phyloP scores from a whole-genome alignment of 2,888 invertebrate genomes.

The Acronicta alni region DNA sequence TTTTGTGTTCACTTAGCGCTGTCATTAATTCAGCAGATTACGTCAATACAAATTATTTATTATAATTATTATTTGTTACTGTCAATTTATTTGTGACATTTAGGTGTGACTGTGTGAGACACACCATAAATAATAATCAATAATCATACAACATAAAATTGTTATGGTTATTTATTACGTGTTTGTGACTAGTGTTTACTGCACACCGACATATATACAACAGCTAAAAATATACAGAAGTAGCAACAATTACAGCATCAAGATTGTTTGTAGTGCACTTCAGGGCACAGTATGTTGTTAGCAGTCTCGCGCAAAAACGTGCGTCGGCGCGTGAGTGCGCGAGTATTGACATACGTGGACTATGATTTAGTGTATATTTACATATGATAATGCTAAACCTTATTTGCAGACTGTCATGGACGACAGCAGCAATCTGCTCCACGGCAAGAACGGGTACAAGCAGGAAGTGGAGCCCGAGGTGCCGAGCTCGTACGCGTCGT shows the following conservation, averaged over 20 bases:
- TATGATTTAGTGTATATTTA: slow-evolving; percentile 20
- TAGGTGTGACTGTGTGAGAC: too few species aligned
- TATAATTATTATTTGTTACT: too few species aligned
- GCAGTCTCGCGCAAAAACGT: slow-evolving; percentile 20
- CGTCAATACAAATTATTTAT: too few species aligned
- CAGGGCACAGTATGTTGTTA: slow-evolving; percentile 23
- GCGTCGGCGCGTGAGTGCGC: slow-evolving; percentile 16
- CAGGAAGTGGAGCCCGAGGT: slow-evolving; percentile 80
- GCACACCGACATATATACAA: neutral
- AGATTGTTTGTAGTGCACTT: slow-evolving; percentile 48
- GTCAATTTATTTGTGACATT: too few species aligned
- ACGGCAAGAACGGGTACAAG: slow-evolving; percentile 83
- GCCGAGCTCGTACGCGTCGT: slow-evolving; percentile 83
- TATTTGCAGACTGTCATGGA: slow-evolving; percentile 91
- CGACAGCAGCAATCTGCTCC: slow-evolving; percentile 70
- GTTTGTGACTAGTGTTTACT: neutral
- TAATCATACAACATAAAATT: neutral
- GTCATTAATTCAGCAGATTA: too few species aligned
- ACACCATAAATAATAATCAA: too few species aligned
- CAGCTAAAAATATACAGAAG: slow-evolving; percentile 13
- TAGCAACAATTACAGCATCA: slow-evolving; percentile 40
- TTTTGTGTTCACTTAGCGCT: too few species aligned
- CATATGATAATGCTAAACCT: slow-evolving; percentile 15
- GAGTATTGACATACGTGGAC: slow-evolving; percentile 29
- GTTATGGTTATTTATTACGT: neutral